Evolutionary conservation across 2,888 invertebrate genomes (phyloP).

Genomic region (Eugnorisma glareosa): DNA sequence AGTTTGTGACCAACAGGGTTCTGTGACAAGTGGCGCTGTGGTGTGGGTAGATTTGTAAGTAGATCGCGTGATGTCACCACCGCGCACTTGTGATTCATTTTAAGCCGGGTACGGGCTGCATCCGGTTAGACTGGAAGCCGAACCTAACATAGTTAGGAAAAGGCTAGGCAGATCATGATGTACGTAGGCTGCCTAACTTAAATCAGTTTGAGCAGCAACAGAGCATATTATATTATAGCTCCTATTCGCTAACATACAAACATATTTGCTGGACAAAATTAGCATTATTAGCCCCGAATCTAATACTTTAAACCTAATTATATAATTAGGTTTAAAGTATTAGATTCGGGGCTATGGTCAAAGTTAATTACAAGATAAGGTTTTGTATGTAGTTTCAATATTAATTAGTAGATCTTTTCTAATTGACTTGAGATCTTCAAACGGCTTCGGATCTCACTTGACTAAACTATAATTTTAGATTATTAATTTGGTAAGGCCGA

Average conservation of each 20-base stretch:
- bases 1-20: too few species aligned
- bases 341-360: background rate
- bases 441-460: background rate
- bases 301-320: too few species aligned
- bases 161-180: too few species aligned
- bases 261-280: background rate
- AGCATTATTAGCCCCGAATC: too few species aligned
- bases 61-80: too few species aligned
- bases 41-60: too few species aligned
- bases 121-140: too few species aligned
- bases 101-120: too few species aligned
- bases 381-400: constrained; percentile 17
- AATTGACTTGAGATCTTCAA: background rate
- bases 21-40: too few species aligned
- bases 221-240: background rate
- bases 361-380: background rate
- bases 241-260: background rate
- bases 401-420: background rate
- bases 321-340: constrained; percentile 11
- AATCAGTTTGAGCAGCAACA: background rate
- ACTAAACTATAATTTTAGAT: background rate
- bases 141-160: too few species aligned
- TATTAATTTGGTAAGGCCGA: background rate
- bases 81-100: too few species aligned
- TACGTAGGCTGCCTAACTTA: background rate